A percentile compares a stretch with the other conserved stretches of the same genome.
phyloP scores from a whole-genome alignment of 2,888 invertebrate species.

The Caenorhabditis sp. region DNA sequence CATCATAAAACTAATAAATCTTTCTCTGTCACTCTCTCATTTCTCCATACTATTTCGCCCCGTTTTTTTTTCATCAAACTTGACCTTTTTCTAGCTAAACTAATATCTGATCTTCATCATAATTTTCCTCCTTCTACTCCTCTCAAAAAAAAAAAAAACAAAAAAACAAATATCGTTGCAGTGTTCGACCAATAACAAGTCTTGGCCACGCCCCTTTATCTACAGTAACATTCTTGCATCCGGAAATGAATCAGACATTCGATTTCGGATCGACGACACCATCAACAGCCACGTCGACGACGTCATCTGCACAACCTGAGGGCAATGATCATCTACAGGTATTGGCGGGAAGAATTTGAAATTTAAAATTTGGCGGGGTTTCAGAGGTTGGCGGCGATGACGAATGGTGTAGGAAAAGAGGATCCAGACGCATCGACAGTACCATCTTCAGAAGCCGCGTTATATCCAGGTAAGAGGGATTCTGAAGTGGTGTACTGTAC shows the following conservation, averaged over 20 bases:
- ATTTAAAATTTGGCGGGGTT: slow-evolving; percentile 19
- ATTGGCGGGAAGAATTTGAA: slow-evolving; percentile 1
- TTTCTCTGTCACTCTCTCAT: too few relatives aligned
- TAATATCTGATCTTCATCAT: not conserved
- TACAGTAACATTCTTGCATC: not conserved
- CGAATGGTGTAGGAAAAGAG: slow-evolving; percentile 60
- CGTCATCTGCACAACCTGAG: slow-evolving; percentile 45
- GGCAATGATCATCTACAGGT: slow-evolving; percentile 53
- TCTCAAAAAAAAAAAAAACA: not conserved
- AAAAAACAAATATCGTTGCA: slow-evolving; percentile 2
- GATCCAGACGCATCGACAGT: slow-evolving; percentile 45
- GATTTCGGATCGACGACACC: slow-evolving; percentile 52
- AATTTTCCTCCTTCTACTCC: not conserved
- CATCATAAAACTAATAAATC: not conserved
- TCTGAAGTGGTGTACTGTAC: too few relatives aligned
- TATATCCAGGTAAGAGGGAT: slow-evolving; percentile 40
- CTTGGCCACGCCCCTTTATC: slow-evolving; percentile 31
- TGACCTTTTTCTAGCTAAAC: not conserved
- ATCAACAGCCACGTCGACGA: slow-evolving; percentile 43
- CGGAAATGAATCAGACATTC: slow-evolving; percentile 38
- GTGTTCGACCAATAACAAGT: slow-evolving; percentile 24
- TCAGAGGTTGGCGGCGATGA: slow-evolving; percentile 62
- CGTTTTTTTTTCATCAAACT: not conserved
- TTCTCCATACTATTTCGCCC: too few relatives aligned
- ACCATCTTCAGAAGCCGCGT: slow-evolving; percentile 44